Conservation (phyloP, 2,113 vertebrate genomes). For the Archilochus colubris region DNA sequence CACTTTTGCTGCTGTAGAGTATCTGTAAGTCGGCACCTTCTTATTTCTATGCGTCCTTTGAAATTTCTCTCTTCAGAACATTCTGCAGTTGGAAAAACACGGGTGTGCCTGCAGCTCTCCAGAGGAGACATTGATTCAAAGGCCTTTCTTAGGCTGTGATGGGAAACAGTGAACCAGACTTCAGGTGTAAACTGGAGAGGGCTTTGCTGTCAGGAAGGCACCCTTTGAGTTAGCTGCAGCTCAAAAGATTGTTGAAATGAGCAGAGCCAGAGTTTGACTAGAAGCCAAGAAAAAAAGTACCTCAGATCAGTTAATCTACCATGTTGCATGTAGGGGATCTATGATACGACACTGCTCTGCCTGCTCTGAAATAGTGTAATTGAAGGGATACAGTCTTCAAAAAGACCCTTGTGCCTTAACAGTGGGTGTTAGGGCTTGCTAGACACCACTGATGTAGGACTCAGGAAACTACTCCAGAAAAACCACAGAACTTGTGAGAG, state of each 20-base stretch:
- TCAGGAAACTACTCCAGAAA: background rate
- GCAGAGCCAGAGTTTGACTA: background rate
- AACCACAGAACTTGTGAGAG: background rate
- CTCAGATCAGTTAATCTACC: background rate
- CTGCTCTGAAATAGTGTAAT: background rate
- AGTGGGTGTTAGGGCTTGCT: background rate
- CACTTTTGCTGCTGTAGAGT: background rate
- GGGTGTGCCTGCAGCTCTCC: background rate
- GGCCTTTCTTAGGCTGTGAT: background rate
- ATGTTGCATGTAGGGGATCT: background rate
- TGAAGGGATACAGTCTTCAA: slow-evolving; percentile 7
- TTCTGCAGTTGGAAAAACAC: background rate
- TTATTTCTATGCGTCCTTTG: slow-evolving; percentile 10
- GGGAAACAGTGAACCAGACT: background rate
- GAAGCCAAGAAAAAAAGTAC: background rate
- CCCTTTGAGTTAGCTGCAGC: slow-evolving; percentile 39
- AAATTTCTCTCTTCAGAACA: slow-evolving; percentile 10
- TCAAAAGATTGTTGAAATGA: slow-evolving; percentile 14
- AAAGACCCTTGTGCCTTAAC: background rate
- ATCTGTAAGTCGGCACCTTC: slow-evolving; percentile 6
- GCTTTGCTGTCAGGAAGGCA: background rate
- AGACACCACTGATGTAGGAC: background rate
- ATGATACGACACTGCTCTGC: background rate
- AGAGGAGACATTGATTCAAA: background rate
- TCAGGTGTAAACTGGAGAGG: slow-evolving; percentile 9